Conservation (phyloP, 2,113 vertebrate species). For the Anthoscopus minutus region DNA sequence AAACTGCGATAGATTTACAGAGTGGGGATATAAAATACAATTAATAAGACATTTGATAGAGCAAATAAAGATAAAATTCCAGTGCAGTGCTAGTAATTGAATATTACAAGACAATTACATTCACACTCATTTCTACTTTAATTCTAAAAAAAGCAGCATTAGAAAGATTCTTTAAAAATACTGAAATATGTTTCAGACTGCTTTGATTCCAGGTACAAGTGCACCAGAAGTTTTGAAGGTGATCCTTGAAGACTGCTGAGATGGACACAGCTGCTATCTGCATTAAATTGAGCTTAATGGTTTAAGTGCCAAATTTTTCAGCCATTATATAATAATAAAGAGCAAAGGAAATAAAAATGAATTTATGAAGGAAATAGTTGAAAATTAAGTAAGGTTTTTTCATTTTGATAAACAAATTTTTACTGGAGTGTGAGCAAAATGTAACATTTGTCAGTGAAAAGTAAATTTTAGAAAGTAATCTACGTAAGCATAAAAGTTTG, state of each 20-base stretch:
- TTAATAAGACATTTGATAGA: conserved; percentile 41
- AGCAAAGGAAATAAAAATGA: not conserved
- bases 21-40: conserved; percentile 1
- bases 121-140: not conserved
- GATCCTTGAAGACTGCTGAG: not conserved
- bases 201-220: not conserved
- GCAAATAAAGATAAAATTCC: conserved; percentile 52
- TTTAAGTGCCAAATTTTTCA: too few species aligned
- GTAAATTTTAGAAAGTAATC: not conserved
- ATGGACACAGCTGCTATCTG: not conserved
- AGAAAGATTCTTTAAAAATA: not conserved
- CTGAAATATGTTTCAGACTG: not conserved
- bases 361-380: not conserved
- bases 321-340: not conserved
- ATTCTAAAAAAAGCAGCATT: not conserved
- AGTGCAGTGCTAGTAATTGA: conserved; percentile 11
- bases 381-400: not conserved
- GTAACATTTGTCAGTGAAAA: not conserved
- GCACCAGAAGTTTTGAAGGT: not conserved
- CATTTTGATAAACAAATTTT: not conserved
- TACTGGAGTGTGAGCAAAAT: not conserved
- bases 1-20: conserved; percentile 6
- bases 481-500: not conserved
- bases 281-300: not conserved
- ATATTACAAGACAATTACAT: conserved; percentile 4